Evolutionary conservation across 64 coral and sea anemone genomes (phyloP), one percentile per base, ranked within the genome.

Genomic region (Trachythela sp.): DNA sequence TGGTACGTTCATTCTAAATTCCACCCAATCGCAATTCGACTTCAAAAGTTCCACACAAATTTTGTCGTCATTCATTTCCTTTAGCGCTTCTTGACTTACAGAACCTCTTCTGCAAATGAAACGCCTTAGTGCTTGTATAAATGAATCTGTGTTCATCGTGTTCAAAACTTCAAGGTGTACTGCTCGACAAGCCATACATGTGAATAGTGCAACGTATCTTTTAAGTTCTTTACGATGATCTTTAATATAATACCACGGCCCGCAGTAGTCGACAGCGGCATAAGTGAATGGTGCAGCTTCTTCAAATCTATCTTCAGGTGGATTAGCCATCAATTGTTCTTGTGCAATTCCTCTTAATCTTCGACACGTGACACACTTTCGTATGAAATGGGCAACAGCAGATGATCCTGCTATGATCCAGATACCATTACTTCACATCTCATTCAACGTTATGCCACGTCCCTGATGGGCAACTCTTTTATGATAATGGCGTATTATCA

Each of bases 351-450:
- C 71, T 11, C 71, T 13, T 22, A 77, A 27, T 35, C 30, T 41
- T 15, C 64, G 58, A 88, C 64, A 88, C 39, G 13, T 88, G 32
- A 88, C 87, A 48, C 87, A 76, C 2, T 52, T 37, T 9, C 52
- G 15, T 11, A 88, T 88, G 10, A 45, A 17, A 0, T 17, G 0
- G 20, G 9, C 15, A 2, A 89, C 88, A 18, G 88, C 88, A 35
- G 88, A 89, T 36, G 70, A 33, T 14, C 88, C 88, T 17, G 70
- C 88, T 33, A 89, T 54, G 70, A 89, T 89, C 88, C 88, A 89
- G 42, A 83, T 77, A 48, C 88, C 88, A n/a, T 32, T 83, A 3
- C 64, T 40, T 20, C 88, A 39, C 34, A 89, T 54, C 72, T 89
- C 88, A 26, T 89, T 89, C 13, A 83, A 48, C 17, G 88, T 89